Conservation (phyloP, 2,888 invertebrate species). For the Alsophila aescularia region DNA sequence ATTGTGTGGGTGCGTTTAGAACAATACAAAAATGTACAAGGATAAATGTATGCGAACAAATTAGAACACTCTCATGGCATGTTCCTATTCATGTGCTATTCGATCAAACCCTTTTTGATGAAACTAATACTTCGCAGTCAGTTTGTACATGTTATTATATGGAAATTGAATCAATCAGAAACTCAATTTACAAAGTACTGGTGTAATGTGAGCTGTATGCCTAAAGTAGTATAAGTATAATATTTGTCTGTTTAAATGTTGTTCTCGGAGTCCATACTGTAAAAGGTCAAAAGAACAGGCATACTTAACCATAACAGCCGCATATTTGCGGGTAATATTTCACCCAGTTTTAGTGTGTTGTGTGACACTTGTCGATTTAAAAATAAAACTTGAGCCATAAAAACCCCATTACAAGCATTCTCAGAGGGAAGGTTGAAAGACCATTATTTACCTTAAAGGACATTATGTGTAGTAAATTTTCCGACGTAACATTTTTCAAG, state of each 20-base stretch:
- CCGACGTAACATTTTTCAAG: slow-evolving; percentile 49
- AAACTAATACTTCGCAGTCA: no score
- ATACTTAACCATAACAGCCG: slow-evolving; percentile 1
- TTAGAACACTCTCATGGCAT: no score
- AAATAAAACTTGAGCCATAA: slow-evolving; percentile 54
- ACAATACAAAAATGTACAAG: background rate
- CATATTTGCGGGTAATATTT: slow-evolving; percentile 46
- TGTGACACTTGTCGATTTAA: slow-evolving; percentile 43
- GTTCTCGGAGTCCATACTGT: background rate
- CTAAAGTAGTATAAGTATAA: no score
- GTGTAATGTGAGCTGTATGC: no score
- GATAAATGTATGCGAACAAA: background rate
- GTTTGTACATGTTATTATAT: no score
- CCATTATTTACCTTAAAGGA: slow-evolving; percentile 56
- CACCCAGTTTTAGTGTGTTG: slow-evolving; percentile 54
- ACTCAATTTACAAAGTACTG: no score
- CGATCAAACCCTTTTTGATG: no score
- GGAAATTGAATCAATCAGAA: no score
- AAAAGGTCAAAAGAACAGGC: background rate
- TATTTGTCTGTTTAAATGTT: no score
- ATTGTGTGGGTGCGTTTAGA: background rate
- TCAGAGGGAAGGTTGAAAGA: slow-evolving; percentile 51
- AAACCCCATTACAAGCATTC: slow-evolving; percentile 56
- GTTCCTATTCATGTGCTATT: no score
- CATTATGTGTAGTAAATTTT: slow-evolving; percentile 60